Conservation (phyloP, 2,797 vertebrate genomes). For the Chaetophractus vellerosus region DNA sequence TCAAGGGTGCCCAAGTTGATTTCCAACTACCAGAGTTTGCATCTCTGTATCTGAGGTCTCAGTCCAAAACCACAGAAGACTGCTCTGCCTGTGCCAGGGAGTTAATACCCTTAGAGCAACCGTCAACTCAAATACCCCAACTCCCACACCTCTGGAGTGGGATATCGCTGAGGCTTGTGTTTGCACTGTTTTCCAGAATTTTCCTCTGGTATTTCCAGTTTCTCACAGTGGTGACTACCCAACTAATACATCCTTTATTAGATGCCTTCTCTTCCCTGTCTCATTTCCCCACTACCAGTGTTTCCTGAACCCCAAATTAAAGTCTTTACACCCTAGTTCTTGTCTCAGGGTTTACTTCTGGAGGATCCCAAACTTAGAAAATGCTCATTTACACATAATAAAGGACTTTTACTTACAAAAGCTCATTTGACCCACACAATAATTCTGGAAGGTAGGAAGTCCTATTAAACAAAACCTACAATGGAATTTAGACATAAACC, state of each 20-base stretch:
- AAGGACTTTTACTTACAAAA: conserved; percentile 8
- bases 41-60: neutral
- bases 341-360: conserved; percentile 16
- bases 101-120: neutral
- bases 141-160: neutral
- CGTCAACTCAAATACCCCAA: neutral
- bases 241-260: neutral
- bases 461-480: neutral
- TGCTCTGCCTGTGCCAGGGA: neutral
- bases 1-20: neutral
- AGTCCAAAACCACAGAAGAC: neutral
- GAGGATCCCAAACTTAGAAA: neutral
- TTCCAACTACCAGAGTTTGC: neutral
- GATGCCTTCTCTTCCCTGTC: too few species aligned
- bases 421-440: neutral
- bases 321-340: too few species aligned
- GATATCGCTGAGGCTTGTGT: neutral
- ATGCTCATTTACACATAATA: neutral
- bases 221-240: neutral
- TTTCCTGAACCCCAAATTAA: too few species aligned
- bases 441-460: conserved; percentile 40
- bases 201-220: conserved; percentile 14
- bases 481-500: neutral
- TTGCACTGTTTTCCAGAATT: neutral
- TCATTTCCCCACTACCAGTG: too few species aligned